Base-by-base conservation (phyloP, 2,113 vertebrate genomes). In the Alectura lathami region DNA sequence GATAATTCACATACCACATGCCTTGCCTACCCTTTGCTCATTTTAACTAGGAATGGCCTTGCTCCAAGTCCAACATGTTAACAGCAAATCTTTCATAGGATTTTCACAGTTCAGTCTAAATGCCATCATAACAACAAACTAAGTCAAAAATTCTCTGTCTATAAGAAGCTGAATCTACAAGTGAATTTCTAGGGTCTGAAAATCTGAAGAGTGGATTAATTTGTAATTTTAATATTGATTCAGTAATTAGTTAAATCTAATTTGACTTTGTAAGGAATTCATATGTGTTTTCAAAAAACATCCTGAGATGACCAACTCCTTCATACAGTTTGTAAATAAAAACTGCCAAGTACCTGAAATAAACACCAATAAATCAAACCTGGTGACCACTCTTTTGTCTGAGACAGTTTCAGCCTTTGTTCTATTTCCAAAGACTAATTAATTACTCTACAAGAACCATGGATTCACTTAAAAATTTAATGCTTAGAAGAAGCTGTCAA, bases 331-430 rank as follows among this genome's bases (percentile, higher is more conserved):
- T 83, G 50, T 60, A 93, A 81, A 57, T 59, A 95, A 69, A 18
- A 88, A 83, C 54, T 84, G 84, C 17, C 17, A 36, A 47, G 34
- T 24, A 48, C 54, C 60, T 40, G 34, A 91, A 91, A 89, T 42
- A 90, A 92, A 91, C 36, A 89, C 38, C 23, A 83, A 32, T 60
- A 94, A 94, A 86, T 84, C 73, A 86, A 67, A 83, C 66, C 48
- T 64, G 67, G 64, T 26, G 56, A 69, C 69, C 60, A 66, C n/a
- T 68, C 9, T 60, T 77, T 89, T 86, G 68, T 85, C 73, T 79
- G 90, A 69, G 76, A 89, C 32, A 73, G 16, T 72, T 47, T 56
- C 56, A 64, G 40, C 83, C 50, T 93, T 40, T 72, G 34, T 38
- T 72, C 36, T 27, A 1, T 72, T 93, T 91, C 56, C 77, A 59